Percentiles rank a stretch among this genome's conserved stretches.
Evolutionary conservation across 1,140 invertebrate species (phyloP).

Genomic region (Aphaenogaster floridana): DNA sequence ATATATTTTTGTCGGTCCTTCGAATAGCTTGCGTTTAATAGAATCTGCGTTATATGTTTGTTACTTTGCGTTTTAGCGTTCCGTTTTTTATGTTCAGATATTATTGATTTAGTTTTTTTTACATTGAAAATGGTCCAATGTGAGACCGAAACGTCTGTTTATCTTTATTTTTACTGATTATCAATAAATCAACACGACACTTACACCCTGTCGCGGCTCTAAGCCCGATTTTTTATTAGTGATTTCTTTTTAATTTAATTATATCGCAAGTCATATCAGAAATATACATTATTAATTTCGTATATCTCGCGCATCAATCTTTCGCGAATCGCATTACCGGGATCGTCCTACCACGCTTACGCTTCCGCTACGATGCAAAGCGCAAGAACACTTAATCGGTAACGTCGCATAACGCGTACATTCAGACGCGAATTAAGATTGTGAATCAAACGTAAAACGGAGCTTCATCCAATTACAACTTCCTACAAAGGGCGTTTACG

Average conservation of each 20-base stretch:
- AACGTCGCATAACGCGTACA: slow-evolving; percentile 41
- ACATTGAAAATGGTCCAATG: too few relatives aligned
- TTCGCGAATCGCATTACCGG: slow-evolving; percentile 5
- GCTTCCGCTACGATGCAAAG: neutral
- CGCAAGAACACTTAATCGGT: slow-evolving; percentile 47
- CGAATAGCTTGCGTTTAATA: too few relatives aligned
- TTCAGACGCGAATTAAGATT: slow-evolving; percentile 39
- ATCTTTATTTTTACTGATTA: too few relatives aligned
- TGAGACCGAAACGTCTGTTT: too few relatives aligned
- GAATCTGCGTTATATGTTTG: too few relatives aligned
- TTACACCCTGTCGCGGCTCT: too few relatives aligned
- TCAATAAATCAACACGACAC: too few relatives aligned
- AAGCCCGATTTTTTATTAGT: too few relatives aligned
- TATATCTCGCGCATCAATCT: slow-evolving; percentile 1
- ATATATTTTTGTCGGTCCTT: too few relatives aligned
- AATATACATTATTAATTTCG: neutral
- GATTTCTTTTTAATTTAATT: neutral
- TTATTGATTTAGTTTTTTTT: too few relatives aligned
- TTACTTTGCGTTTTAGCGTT: too few relatives aligned
- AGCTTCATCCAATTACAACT: slow-evolving; percentile 58
- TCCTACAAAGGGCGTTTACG: slow-evolving; percentile 68
- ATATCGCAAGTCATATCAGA: neutral
- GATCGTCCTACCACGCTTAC: neutral
- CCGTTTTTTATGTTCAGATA: too few relatives aligned
- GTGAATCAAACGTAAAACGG: slow-evolving; percentile 60